Conservation (phyloP, 1,140 invertebrate species). For the Prorops nasuta region DNA sequence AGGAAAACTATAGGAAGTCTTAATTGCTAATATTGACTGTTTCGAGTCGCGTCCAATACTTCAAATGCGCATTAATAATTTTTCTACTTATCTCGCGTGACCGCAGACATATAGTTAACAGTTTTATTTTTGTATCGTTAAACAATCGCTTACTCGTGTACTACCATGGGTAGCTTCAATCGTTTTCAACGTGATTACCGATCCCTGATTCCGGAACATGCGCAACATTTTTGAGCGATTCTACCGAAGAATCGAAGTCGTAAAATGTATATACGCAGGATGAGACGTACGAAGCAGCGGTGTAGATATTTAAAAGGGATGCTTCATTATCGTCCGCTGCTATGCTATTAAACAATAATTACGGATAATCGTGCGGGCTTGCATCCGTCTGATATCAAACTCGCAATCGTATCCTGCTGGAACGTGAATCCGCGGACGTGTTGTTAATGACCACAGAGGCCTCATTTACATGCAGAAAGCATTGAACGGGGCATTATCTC, state of each 20-base stretch:
- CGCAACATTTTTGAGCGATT: constrained; percentile 15
- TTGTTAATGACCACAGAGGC: constrained; percentile 9
- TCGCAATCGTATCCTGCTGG: constrained; percentile 27
- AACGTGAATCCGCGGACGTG: constrained; percentile 9
- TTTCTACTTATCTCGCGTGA: too few relatives aligned
- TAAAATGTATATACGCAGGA: constrained; percentile 19
- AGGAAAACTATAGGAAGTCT: too few relatives aligned
- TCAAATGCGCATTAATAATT: too few relatives aligned
- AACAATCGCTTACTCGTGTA: too few relatives aligned
- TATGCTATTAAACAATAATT: constrained; percentile 35
- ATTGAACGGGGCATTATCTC: too few relatives aligned
- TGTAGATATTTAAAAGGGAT: too few relatives aligned
- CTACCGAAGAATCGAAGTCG: constrained; percentile 26
- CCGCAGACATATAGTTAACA: too few relatives aligned
- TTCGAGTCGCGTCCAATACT: too few relatives aligned
- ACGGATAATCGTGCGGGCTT: constrained; percentile 32
- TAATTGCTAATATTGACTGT: too few relatives aligned
- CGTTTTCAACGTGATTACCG: too few relatives aligned
- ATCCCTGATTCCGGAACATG: constrained; percentile 6
- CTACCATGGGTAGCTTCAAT: too few relatives aligned
- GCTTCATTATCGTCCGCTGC: constrained; percentile 1
- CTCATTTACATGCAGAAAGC: constrained; percentile 11
- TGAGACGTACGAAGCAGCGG: constrained; percentile 21
- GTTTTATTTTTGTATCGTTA: too few relatives aligned
- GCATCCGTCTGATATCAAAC: constrained; percentile 29